Base-by-base conservation (phyloP, 1,140 invertebrate species). In the Dendrolimus punctatus region DNA sequence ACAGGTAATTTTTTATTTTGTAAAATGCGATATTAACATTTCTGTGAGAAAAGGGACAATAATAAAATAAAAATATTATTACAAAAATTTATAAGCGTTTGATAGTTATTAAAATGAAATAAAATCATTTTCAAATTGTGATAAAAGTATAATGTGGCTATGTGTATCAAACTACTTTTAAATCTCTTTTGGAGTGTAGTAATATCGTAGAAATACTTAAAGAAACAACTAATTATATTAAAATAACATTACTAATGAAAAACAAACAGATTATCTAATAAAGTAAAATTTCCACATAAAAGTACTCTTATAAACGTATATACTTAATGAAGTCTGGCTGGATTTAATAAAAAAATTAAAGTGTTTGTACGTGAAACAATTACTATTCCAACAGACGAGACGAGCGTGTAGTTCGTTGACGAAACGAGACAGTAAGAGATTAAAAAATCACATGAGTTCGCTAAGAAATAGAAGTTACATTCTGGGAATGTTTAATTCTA, bases 281-380 rank as follows among this genome's bases (percentile, higher is more conserved):
- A 45, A 46, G 43, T 38, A 42, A 36, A n/a, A 44, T 56, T 56
- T 50, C 39, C 7, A 46, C 51, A 43, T 40, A n/a, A 48, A 46
- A 38, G 42, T 23, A 23, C n/a, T 40, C 49, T 23, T 51, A 60
- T 50, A 49, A 50, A 54, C 52, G 42, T 23, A 23, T 23, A 23
- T 23, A 23, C 23, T 23, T 23, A 23, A 23, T 23, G 23, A 23
- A 23, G 23, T 23, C 23, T 23, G 23, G 23, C 51, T 49, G 48
- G 41, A 49, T 43, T 55, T 50, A 50, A 46, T 45, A 46, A 60
- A 60, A 55, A 44, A 50, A 47, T 46, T 51, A 55, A 60, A 60
- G 58, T 60, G 58, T 53, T 60, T 60, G 55, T 60, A 60, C 58
- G 58, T 49, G 58, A 60, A 52, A 55, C 53, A 60, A 60, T 60